A percentile compares a stretch with the other conserved stretches of the same genome.
Conservation (phyloP, 1,140 invertebrate genomes). For the Drosophila tsacasi region DNA sequence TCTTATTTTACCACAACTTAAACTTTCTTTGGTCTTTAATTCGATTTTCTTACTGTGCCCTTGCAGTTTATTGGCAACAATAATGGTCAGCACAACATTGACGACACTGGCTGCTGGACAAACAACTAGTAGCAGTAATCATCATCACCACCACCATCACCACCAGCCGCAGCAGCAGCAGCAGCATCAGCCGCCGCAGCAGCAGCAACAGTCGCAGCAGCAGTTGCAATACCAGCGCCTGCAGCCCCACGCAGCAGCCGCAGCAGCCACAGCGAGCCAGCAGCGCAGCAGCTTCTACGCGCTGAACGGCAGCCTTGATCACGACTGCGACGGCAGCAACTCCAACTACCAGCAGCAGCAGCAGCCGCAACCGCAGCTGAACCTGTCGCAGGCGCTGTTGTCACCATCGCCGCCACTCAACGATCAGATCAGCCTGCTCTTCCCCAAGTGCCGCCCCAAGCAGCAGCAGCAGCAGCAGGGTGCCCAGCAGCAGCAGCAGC, state of each 20-base stretch:
- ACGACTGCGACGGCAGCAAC: conserved; percentile 57
- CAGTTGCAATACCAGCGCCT: conserved; percentile 45
- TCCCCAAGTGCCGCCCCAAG: conserved; percentile 92
- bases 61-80: conserved; percentile 84
- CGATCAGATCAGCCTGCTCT: conserved; percentile 92
- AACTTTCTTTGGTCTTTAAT: not conserved
- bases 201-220: conserved; percentile 37
- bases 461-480: conserved; percentile 49
- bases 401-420: conserved; percentile 86
- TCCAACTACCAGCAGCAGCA: conserved; percentile 38
- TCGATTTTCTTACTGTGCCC: not conserved
- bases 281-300: conserved; percentile 46
- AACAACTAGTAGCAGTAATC: conserved; percentile 84
- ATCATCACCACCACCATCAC: conserved; percentile 78
- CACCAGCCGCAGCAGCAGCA: conserved; percentile 60
- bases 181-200: conserved; percentile 50
- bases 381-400: conserved; percentile 81
- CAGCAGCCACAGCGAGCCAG: conserved; percentile 20
- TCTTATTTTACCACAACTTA: not conserved
- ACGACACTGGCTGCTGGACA: conserved; percentile 84
- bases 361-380: conserved; percentile 58
- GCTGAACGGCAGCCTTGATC: conserved; percentile 51
- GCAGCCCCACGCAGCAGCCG: conserved; percentile 39
- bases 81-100: conserved; percentile 85
- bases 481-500: conserved; percentile 41